Percentiles rank a stretch among this genome's conserved stretches.
These are phyloP conservation scores for Drosophila ironensis DNA, from an alignment of 1,140 invertebrate species.

Conservation along the genomic window DNA sequence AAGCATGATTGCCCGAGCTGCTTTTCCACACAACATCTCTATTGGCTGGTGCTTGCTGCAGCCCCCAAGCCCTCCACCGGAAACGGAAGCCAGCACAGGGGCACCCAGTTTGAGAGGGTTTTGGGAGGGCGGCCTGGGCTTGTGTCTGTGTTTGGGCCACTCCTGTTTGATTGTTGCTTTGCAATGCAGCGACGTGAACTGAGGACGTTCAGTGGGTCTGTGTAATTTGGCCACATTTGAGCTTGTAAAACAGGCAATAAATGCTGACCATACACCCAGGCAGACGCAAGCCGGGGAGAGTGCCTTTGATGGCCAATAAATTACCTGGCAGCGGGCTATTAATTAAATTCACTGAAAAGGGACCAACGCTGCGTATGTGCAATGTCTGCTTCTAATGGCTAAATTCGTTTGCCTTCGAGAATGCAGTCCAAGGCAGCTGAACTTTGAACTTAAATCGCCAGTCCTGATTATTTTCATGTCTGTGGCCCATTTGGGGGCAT, in stretches of 20 bases:
- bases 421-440: conserved; percentile 34
- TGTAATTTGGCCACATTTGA: conserved; percentile 46
- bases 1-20: no score
- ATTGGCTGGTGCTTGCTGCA: conserved; percentile 19
- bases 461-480: not conserved
- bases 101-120: conserved; percentile 4
- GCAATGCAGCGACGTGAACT: not conserved
- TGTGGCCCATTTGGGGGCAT: conserved; percentile 1
- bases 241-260: conserved; percentile 68
- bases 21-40: not conserved
- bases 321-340: conserved; percentile 51
- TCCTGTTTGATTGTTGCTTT: conserved; percentile 58
- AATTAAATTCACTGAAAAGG: conserved; percentile 49
- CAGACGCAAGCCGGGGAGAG: not conserved
- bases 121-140: not conserved
- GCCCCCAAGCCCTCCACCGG: conserved; percentile 62
- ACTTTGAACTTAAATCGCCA: conserved; percentile 31
- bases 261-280: conserved; percentile 26
- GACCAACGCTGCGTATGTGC: conserved; percentile 42
- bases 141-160: not conserved
- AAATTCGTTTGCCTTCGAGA: conserved; percentile 6
- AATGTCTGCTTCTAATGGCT: conserved; percentile 21
- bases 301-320: conserved; percentile 52
- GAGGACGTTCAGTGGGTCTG: not conserved
- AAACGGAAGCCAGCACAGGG: conserved; percentile 52